Base-by-base conservation (phyloP, 1,140 invertebrate species). In the Drosophila baimaii region DNA sequence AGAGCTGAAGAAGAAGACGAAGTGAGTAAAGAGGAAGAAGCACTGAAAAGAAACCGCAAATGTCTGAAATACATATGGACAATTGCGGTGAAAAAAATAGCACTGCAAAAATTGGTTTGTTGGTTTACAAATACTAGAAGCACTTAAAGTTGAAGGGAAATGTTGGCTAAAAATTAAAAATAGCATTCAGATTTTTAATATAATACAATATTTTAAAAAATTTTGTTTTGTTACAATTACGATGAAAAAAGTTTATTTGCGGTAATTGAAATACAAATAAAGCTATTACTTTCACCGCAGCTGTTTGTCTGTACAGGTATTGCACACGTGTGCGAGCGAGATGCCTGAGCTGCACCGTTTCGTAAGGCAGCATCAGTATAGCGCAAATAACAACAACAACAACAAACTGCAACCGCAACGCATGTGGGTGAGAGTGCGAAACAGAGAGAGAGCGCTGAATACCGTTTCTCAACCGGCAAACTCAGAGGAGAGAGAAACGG, bases 341-440 rank as follows among this genome's bases (percentile, higher is more conserved):
- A 62, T 51, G 21, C 56, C 69, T 63, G 65, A 69, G 63, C 66
- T 65, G 65, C 79, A 82, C 70, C 74, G 70, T 86, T 86, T 85
- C 79, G 75, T 76, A 79, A 86, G 56, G 41, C 54, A 44, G 72
- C 39, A 33, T 55, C 72, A 57, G 77, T 56, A 51, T 12, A 51
- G 27, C n/a, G 47, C n/a, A 19, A 51, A 10, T 31, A 51, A 27
- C 25, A 27, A 0, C n/a, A 49, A 47, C 23, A 49, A 31, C 57
- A 65, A 44, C 75, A 76, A 44, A 62, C 54, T 65, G 57, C 73
- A 70, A 55, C 47, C 33, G 62, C 68, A 46, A 43, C 39, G 31
- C 71, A 51, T 66, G 54, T 49, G 59, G 62, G 54, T 29, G 49
- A 52, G 19, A 52, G 41, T 47, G 63, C 49, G 49, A 68, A 21